Evolutionary conservation across 2,113 vertebrate species (phyloP).

Genomic region (Onychorhynchus coronatus): DNA sequence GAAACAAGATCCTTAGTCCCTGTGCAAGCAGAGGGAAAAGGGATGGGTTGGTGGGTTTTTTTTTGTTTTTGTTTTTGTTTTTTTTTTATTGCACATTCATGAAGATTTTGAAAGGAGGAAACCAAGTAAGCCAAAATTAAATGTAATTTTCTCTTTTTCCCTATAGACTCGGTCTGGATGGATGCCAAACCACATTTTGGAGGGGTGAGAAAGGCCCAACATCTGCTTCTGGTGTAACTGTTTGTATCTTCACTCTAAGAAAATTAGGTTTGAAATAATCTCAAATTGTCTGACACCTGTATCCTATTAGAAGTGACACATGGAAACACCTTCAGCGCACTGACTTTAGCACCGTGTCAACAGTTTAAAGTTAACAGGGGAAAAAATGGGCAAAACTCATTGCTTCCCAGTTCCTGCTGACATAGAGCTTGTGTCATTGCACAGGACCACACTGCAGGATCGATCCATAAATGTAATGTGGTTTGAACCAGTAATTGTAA

Average conservation of each 20-base stretch:
- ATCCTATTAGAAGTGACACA: constrained; percentile 71
- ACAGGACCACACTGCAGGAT: not conserved
- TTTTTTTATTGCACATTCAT: constrained; percentile 1
- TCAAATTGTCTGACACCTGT: constrained; percentile 63
- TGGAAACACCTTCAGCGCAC: constrained; percentile 58
- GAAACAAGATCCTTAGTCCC: constrained; percentile 18
- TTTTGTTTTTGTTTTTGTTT: not conserved
- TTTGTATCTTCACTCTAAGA: constrained; percentile 61
- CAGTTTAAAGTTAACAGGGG: constrained; percentile 40
- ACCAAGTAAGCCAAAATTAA: constrained; percentile 53
- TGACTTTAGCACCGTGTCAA: constrained; percentile 64
- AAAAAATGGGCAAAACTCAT: constrained; percentile 25
- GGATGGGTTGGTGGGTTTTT: not conserved
- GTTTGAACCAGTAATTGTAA: not conserved
- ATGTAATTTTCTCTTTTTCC: constrained; percentile 53
- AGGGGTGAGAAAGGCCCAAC: constrained; percentile 49
- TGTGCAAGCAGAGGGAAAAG: not conserved
- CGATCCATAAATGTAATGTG: not conserved
- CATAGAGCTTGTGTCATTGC: not conserved
- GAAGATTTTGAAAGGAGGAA: constrained; percentile 42
- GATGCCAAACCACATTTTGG: constrained; percentile 54
- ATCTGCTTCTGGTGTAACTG: constrained; percentile 66
- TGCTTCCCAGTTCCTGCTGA: constrained; percentile 30
- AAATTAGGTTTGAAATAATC: constrained; percentile 71
- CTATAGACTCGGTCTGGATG: constrained; percentile 18